A percentile compares a stretch with the other conserved stretches of the same genome.
Evolutionary conservation across 2,113 vertebrate genomes (phyloP).

Genomic region (Ictalurus furcatus): DNA sequence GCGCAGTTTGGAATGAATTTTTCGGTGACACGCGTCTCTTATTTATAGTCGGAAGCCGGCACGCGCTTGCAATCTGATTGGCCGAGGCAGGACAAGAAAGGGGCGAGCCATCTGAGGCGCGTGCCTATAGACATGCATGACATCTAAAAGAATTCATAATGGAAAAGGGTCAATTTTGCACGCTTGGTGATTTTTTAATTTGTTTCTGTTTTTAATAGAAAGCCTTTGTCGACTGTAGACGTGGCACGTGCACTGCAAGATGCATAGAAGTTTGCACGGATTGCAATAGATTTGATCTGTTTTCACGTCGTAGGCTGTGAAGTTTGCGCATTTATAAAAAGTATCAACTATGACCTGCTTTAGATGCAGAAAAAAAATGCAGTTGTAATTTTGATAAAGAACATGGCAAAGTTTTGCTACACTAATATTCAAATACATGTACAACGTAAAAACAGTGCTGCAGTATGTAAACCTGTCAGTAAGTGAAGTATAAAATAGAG

Average conservation of each 20-base stretch:
- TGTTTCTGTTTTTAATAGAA: background rate
- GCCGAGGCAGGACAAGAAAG: constrained; percentile 63
- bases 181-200: background rate
- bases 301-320: background rate
- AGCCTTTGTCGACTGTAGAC: background rate
- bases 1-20: background rate
- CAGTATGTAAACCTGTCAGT: background rate
- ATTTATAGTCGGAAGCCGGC: constrained; percentile 67
- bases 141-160: constrained; percentile 54
- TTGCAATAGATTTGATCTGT: background rate
- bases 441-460: background rate
- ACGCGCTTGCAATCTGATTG: constrained; percentile 70
- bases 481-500: background rate
- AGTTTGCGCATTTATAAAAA: background rate
- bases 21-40: constrained; percentile 36
- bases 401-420: background rate
- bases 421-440: background rate
- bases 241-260: background rate
- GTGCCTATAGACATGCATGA: constrained; percentile 68
- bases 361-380: background rate
- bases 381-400: background rate
- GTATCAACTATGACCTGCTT: background rate
- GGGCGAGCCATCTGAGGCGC: constrained; percentile 56
- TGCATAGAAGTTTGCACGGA: background rate
- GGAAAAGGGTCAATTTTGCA: constrained; percentile 57